Evolutionary conservation across 2,888 invertebrate species (phyloP).

Genomic region (Xylota sylvarum): DNA sequence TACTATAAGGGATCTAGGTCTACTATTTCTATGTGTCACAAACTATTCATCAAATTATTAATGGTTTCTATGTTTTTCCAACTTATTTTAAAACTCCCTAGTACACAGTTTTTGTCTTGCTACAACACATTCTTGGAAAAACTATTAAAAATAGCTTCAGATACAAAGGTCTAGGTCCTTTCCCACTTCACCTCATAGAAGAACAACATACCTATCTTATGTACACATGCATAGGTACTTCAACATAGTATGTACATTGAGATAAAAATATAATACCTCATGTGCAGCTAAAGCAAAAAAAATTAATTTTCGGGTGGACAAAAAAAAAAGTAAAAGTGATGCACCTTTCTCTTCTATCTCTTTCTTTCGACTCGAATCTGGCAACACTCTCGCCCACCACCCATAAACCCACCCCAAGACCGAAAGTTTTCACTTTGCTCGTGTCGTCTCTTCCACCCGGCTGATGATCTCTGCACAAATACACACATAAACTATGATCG

Average conservation of each 20-base stretch:
- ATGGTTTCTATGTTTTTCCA: not conserved
- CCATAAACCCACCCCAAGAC: slow-evolving; percentile 69
- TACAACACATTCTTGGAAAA: too few relatives aligned
- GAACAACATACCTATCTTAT: not conserved
- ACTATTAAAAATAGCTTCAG: slow-evolving; percentile 21
- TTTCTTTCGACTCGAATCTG: slow-evolving; percentile 45
- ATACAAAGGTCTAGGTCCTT: slow-evolving; percentile 59
- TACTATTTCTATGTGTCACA: too few relatives aligned
- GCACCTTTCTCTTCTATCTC: slow-evolving; percentile 36
- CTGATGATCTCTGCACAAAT: slow-evolving; percentile 37
- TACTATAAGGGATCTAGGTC: too few relatives aligned
- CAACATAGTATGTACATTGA: not conserved
- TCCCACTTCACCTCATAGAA: not conserved
- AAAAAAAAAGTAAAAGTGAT: slow-evolving; percentile 71
- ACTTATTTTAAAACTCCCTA: too few relatives aligned
- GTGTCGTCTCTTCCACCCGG: slow-evolving; percentile 24
- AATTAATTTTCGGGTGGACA: slow-evolving; percentile 59
- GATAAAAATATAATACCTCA: slow-evolving; percentile 25
- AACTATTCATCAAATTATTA: too few relatives aligned
- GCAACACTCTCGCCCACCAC: slow-evolving; percentile 72
- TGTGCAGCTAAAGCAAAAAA: slow-evolving; percentile 17
- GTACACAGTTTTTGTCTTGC: not conserved
- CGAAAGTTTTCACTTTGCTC: slow-evolving; percentile 70
- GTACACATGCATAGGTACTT: slow-evolving; percentile 8
- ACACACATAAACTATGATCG: not conserved